These are phyloP conservation scores for Psittacula cyanocephala DNA, from an alignment of 2,113 vertebrate genomes.

Conservation along the genomic window DNA sequence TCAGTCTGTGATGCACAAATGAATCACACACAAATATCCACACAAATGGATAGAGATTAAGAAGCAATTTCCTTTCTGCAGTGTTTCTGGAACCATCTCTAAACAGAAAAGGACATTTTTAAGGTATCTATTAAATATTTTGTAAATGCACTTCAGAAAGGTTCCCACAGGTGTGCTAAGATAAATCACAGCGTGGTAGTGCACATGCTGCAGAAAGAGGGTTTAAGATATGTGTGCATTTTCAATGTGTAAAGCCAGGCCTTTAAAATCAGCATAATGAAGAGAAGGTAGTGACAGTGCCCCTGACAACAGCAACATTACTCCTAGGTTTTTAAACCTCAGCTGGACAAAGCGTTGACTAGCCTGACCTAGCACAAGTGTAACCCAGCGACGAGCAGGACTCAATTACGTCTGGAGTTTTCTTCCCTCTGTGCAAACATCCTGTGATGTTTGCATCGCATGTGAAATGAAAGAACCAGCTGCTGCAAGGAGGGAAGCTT, in stretches of 20 bases:
- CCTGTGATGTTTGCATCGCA: background rate
- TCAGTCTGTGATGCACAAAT: fast-evolving
- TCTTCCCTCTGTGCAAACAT: background rate
- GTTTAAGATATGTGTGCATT: background rate
- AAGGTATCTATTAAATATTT: background rate
- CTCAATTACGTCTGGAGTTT: background rate
- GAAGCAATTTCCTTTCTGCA: background rate
- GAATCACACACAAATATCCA: background rate
- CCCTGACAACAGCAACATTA: background rate
- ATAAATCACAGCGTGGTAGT: background rate
- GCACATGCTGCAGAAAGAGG: fast-evolving
- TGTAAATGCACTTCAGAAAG: too few species aligned
- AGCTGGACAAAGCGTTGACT: background rate
- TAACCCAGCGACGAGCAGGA: background rate
- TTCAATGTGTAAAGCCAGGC: background rate
- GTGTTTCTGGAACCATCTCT: background rate
- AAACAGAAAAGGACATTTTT: background rate
- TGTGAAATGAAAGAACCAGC: background rate
- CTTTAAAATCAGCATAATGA: background rate
- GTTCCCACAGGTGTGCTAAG: background rate
- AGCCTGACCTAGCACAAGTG: background rate
- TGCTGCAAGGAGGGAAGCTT: background rate
- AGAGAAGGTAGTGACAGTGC: background rate
- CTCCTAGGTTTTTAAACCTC: background rate
- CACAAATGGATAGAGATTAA: background rate